Conservation (phyloP, 2,797 vertebrate genomes). For the Lagocephalus sceleratus region DNA sequence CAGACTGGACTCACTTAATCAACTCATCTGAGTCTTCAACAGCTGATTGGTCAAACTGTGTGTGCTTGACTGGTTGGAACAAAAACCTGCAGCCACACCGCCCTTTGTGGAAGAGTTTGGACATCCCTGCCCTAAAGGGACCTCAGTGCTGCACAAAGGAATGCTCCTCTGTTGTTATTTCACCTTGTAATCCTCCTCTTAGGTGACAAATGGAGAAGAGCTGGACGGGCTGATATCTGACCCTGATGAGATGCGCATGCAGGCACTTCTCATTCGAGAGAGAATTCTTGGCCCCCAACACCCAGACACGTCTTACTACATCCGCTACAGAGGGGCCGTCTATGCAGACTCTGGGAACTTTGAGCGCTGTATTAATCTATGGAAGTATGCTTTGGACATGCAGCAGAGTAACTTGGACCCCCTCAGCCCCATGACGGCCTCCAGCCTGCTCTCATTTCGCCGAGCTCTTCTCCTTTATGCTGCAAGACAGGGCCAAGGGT, state of each 20-base stretch:
- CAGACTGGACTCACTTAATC: no score
- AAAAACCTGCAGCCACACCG: no score
- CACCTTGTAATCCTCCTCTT: conserved; percentile 4
- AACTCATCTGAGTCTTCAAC: no score
- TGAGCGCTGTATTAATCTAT: conserved; percentile 95
- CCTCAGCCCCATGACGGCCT: conserved; percentile 96
- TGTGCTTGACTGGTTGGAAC: no score
- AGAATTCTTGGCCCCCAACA: conserved; percentile 96
- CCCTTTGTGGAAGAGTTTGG: no score
- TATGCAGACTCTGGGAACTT: conserved; percentile 99
- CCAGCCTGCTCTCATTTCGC: conserved; percentile 96
- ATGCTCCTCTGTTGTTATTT: neutral
- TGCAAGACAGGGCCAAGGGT: conserved; percentile 96
- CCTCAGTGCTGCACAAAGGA: neutral
- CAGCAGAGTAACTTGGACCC: conserved; percentile 96
- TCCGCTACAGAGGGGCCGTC: conserved; percentile 94
- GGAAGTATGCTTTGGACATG: conserved; percentile 99
- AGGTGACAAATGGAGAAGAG: conserved; percentile 90
- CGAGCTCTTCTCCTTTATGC: conserved; percentile 99
- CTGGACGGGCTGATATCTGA: conserved; percentile 95
- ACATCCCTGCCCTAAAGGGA: no score
- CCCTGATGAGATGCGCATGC: conserved; percentile 98
- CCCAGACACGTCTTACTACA: conserved; percentile 98
- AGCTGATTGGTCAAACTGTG: no score
- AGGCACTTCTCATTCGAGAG: conserved; percentile 94